A percentile compares a stretch with the other conserved stretches of the same genome.
These are phyloP conservation scores for Megaceryle maxima DNA, from an alignment of 2,113 vertebrate genomes.

Conservation along the genomic window DNA sequence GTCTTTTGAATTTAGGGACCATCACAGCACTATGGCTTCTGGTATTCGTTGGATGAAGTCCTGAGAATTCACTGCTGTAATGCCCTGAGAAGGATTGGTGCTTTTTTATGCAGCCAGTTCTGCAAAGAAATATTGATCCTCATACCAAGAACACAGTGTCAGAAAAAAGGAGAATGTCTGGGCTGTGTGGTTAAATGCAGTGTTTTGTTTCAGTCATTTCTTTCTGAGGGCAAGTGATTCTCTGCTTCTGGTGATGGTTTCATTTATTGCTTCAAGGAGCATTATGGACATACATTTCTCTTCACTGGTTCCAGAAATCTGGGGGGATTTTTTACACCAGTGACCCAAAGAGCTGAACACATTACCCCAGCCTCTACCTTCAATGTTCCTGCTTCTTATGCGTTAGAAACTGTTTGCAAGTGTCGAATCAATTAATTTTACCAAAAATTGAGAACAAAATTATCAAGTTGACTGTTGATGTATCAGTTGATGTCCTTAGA, in stretches of 20 bases:
- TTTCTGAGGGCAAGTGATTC: not conserved
- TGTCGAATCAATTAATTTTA: conserved; percentile 61
- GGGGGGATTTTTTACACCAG: not conserved
- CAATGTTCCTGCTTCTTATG: not conserved
- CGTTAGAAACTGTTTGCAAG: not conserved
- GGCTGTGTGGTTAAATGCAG: not conserved
- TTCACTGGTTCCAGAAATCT: not conserved
- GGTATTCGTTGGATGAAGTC: not conserved
- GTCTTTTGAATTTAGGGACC: not conserved
- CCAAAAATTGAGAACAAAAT: conserved; percentile 56
- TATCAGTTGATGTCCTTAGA: not conserved
- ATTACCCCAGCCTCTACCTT: not conserved
- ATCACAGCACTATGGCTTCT: not conserved
- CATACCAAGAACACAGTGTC: not conserved
- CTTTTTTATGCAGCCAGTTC: not conserved
- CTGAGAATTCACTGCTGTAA: not conserved
- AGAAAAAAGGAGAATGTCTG: not conserved
- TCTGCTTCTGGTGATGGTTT: not conserved
- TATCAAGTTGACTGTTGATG: conserved; percentile 12
- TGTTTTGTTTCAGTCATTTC: not conserved
- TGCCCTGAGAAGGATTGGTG: not conserved
- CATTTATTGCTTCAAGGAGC: not conserved
- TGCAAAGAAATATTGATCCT: not conserved
- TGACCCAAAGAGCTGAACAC: not conserved
- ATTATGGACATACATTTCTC: not conserved